Conservation (phyloP, 2,113 vertebrate genomes). For the Oriolus oriolus region DNA sequence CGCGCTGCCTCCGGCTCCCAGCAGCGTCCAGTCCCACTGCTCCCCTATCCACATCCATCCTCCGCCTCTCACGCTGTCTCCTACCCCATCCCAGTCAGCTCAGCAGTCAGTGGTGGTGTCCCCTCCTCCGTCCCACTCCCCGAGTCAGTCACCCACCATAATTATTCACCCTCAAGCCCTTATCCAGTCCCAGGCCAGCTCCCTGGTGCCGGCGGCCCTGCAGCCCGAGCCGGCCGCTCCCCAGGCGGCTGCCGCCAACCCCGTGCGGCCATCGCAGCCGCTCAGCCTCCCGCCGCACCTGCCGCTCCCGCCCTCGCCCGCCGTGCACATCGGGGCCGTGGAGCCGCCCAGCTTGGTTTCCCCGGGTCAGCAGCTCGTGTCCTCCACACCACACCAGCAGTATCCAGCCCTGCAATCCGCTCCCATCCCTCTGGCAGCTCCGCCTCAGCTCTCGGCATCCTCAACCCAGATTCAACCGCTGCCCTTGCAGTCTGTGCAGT, state of each 20-base stretch:
- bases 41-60: conserved; percentile 69
- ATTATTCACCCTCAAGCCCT: conserved; percentile 80
- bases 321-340: conserved; percentile 70
- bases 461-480: conserved; percentile 80
- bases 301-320: conserved; percentile 68
- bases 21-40: conserved; percentile 71
- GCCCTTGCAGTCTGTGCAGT: conserved; percentile 82
- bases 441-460: conserved; percentile 77
- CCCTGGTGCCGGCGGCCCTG: conserved; percentile 77
- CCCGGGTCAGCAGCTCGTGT: conserved; percentile 66
- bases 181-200: conserved; percentile 74
- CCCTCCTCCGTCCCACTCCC: conserved; percentile 75
- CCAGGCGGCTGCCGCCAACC: conserved; percentile 46
- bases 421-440: conserved; percentile 71
- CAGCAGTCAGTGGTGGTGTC: conserved; percentile 81
- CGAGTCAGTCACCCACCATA: conserved; percentile 80
- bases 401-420: conserved; percentile 71
- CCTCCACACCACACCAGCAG: conserved; percentile 68
- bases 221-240: conserved; percentile 66
- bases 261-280: conserved; percentile 55
- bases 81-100: conserved; percentile 68
- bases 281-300: conserved; percentile 70
- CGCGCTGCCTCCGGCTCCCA: conserved; percentile 63
- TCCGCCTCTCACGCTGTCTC: conserved; percentile 65
- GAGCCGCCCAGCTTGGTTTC: conserved; percentile 71